Evolutionary conservation across 2,888 invertebrate genomes (phyloP), one percentile per base, ranked within the genome.

Genomic region (Spatulosminthurus flaviceps): DNA sequence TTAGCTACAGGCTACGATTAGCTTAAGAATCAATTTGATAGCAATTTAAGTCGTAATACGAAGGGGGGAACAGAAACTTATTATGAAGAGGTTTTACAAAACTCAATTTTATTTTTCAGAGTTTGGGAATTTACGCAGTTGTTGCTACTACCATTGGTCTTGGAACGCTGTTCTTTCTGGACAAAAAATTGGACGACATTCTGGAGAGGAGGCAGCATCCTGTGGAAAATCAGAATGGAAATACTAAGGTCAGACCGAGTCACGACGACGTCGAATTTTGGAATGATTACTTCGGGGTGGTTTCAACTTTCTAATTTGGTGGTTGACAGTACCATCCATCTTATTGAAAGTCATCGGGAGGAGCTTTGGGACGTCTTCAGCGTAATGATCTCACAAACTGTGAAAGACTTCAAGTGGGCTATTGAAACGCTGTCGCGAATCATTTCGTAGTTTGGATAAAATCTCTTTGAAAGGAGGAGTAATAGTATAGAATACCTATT

Each of bases 231-330:
- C 61, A 21, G 61, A 26, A 64, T 64, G 64, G 64, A 22, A 26
- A 64, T 1, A 1, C 4, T 64, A 64, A 26, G 13, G 24, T 22
- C 26, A 26, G 22, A 22, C 26, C 22, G 16, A n/a, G 26, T 11
- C 22, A 11, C 26, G 64, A 64, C 16, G 64, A 64, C 26, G 64
- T 24, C 22, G 22, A 26, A 26, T 64, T 64, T 24, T 64, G 64
- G 64, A 22, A 1, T 11, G 64, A 64, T 24, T 64, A 64, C 26
- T 64, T 64, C 64, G 26, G 64, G 26, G 22, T 64, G 26, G 26
- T 64, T 64, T 64, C 64, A n/a, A 64, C 64, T 22, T 64, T 64
- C 64, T 64, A 64, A 64, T 51, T 13, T 19, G 51, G n/a, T 51
- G 19, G 51, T 51, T n/a, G n/a, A 51, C n/a, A n/a, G 16, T 2